Evolutionary conservation across 92 coral and sea anemone genomes (phyloP).

Genomic region (Zoanthus solanderi): DNA sequence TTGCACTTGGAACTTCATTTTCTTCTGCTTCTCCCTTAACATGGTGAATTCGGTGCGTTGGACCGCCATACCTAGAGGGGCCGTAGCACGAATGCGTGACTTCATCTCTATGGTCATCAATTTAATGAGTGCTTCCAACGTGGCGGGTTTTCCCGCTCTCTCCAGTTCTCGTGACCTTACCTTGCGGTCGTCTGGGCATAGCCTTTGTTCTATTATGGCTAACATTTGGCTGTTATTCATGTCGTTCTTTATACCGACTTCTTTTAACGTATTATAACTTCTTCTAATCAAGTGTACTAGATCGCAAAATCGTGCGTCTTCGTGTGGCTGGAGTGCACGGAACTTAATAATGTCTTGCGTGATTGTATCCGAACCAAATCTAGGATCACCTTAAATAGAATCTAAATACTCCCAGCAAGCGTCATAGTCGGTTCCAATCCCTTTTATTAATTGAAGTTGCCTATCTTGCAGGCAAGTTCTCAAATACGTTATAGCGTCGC

Average conservation of each 20-base stretch:
- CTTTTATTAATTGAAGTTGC: slow-evolving; percentile 67
- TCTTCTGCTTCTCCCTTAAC: too few species aligned
- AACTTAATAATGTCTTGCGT: too few species aligned
- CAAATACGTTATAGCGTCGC: slow-evolving; percentile 65
- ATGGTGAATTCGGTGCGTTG: slow-evolving; percentile 24
- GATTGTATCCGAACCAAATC: too few species aligned
- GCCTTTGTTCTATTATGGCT: background rate
- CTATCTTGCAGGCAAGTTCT: slow-evolving; percentile 63
- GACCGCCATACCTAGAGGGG: slow-evolving; percentile 47
- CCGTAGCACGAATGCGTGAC: too few species aligned
- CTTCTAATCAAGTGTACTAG: background rate
- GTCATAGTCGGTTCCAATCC: slow-evolving; percentile 72
- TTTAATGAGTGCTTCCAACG: too few species aligned
- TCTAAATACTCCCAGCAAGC: too few species aligned
- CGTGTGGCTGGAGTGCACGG: too few species aligned
- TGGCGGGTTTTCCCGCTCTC: slow-evolving; percentile 13
- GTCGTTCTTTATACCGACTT: slow-evolving; percentile 30
- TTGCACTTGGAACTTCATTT: too few species aligned
- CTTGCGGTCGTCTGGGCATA: slow-evolving; percentile 22
- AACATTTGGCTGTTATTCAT: slow-evolving; percentile 56
- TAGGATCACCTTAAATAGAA: too few species aligned
- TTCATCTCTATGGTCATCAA: too few species aligned
- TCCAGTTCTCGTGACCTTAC: slow-evolving; percentile 73
- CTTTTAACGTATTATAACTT: slow-evolving; percentile 9
- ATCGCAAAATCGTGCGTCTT: too few species aligned